Percentiles rank a stretch among this genome's conserved stretches.
Conservation (phyloP, 2,797 vertebrate genomes). For the Gallirallus australis region DNA sequence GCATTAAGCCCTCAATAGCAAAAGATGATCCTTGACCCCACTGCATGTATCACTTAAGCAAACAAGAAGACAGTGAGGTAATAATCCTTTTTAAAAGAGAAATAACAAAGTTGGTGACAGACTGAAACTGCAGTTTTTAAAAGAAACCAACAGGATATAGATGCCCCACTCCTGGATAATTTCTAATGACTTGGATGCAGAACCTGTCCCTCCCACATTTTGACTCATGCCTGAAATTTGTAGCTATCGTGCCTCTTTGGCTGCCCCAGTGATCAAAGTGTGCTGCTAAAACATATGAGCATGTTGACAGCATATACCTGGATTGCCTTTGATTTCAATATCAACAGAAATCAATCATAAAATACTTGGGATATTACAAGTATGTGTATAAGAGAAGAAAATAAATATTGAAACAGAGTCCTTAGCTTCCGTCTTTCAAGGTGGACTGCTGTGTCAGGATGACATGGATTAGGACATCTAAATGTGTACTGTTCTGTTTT, state of each 20-base stretch:
- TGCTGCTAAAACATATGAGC: neutral
- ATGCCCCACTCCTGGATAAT: neutral
- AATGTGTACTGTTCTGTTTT: neutral
- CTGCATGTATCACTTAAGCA: neutral
- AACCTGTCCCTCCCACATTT: neutral
- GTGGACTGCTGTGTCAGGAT: neutral
- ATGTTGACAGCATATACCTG: neutral
- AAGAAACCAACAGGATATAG: neutral
- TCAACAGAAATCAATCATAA: neutral
- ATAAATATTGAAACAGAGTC: neutral
- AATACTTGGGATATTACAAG: neutral
- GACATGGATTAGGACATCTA: neutral
- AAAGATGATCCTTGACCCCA: neutral
- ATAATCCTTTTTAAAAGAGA: neutral
- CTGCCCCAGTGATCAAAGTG: neutral
- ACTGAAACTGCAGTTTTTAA: neutral
- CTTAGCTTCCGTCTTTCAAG: neutral
- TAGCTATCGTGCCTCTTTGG: neutral
- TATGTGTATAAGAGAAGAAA: neutral
- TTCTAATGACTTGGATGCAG: neutral
- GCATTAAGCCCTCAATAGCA: neutral
- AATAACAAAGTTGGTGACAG: rapidly evolving
- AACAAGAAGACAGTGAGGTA: neutral
- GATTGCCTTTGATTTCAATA: neutral
- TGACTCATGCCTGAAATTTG: neutral